A percentile compares a stretch with the other conserved stretches of the same genome.
phyloP scores from a whole-genome alignment of 64 coral and sea anemone species.

The Actinia tenebrosa region DNA sequence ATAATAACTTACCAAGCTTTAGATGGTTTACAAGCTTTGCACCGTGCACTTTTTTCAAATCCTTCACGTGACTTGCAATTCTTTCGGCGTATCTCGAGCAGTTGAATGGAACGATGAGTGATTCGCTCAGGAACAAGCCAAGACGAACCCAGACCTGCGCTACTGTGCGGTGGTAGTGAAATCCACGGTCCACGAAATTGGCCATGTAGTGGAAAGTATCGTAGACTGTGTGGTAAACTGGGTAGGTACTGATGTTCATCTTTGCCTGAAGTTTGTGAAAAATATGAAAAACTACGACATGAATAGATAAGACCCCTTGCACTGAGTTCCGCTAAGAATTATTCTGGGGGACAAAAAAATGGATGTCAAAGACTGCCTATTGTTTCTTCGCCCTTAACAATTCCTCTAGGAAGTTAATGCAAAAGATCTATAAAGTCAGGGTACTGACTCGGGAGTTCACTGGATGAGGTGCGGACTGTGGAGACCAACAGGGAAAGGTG shows the following conservation, averaged over 20 bases:
- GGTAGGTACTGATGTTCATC: slow-evolving; percentile 25
- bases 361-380: too few species aligned
- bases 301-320: not conserved
- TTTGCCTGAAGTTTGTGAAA: not conserved
- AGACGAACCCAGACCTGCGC: slow-evolving; percentile 60
- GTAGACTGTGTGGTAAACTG: slow-evolving; percentile 73
- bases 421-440: too few species aligned
- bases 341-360: too few species aligned
- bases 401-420: too few species aligned
- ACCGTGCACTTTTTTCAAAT: slow-evolving; percentile 30
- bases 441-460: too few species aligned
- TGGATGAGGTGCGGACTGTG: too few species aligned
- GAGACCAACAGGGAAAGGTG: too few species aligned
- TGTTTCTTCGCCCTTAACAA: too few species aligned
- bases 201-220: slow-evolving; percentile 78
- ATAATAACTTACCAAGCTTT: slow-evolving; percentile 33
- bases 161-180: slow-evolving; percentile 50
- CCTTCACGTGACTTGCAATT: slow-evolving; percentile 30
- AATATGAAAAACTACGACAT: not conserved
- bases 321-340: too few species aligned
- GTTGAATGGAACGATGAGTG: slow-evolving; percentile 62
- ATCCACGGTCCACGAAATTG: slow-evolving; percentile 85
- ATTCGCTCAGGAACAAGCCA: slow-evolving; percentile 30
- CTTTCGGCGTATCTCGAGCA: slow-evolving; percentile 44
- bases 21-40: slow-evolving; percentile 19